Evolutionary conservation across 2,113 vertebrate genomes (phyloP).

Genomic region (Prunella fulvescens): DNA sequence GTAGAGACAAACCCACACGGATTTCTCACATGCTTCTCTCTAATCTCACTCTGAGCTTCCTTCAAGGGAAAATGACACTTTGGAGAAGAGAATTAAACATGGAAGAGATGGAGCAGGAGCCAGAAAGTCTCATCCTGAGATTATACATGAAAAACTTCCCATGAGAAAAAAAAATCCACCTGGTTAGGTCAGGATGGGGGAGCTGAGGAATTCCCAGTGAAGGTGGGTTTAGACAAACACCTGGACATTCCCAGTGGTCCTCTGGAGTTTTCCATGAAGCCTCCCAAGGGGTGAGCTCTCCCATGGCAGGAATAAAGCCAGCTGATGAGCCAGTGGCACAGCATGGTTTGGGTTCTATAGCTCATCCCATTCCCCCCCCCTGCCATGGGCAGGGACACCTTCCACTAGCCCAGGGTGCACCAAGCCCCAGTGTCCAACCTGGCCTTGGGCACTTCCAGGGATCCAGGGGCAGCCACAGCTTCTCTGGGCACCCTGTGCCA

Average conservation of each 20-base stretch:
- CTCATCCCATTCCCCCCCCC: background rate
- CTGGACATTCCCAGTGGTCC: background rate
- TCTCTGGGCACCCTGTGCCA: background rate
- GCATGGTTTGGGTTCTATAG: background rate
- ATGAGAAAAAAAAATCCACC: background rate
- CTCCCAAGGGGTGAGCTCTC: background rate
- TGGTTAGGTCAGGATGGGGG: background rate
- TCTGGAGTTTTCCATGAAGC: background rate
- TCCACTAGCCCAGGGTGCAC: rapidly evolving
- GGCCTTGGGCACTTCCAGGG: background rate
- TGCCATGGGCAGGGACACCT: background rate
- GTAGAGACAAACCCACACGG: background rate
- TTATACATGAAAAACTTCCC: background rate
- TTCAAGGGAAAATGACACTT: background rate
- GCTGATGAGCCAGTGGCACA: rapidly evolving
- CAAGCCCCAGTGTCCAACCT: background rate
- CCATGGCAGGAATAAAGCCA: background rate
- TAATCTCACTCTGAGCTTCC: background rate
- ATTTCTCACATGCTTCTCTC: background rate
- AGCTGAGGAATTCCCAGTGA: background rate
- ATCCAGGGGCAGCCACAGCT: background rate
- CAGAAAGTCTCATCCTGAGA: background rate
- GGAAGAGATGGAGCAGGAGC: background rate
- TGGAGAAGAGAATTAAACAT: background rate
- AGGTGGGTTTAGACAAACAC: background rate